Conservation (phyloP, 2,888 invertebrate species). For the Drosophila prostipennis region DNA sequence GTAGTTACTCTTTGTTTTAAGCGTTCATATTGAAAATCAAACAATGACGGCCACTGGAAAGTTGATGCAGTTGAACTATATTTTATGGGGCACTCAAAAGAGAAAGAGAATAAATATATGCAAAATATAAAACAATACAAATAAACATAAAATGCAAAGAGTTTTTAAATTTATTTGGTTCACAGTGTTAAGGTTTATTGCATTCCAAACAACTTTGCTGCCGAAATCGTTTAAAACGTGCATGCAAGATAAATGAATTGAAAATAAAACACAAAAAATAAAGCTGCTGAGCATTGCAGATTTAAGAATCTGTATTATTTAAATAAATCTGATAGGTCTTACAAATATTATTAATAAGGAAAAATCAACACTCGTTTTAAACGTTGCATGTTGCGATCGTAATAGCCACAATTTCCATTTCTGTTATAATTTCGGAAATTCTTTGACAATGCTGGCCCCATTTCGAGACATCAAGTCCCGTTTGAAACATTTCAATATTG, state of each 20-base stretch:
- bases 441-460: constrained; percentile 8
- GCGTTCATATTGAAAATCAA: constrained; percentile 44
- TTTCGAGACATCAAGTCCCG: constrained; percentile 10
- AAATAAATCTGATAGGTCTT: no score
- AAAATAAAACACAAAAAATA: background rate
- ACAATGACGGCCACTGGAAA: constrained; percentile 39
- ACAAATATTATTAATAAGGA: no score
- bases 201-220: constrained; percentile 15
- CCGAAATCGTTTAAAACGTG: background rate
- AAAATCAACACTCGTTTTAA: background rate
- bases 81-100: constrained; percentile 60
- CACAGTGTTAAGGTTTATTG: constrained; percentile 13
- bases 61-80: constrained; percentile 52
- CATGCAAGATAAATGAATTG: background rate
- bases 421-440: background rate
- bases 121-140: constrained; percentile 10
- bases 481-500: constrained; percentile 33
- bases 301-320: no score
- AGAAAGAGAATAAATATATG: constrained; percentile 10
- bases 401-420: background rate
- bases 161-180: constrained; percentile 24
- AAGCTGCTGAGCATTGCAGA: background rate
- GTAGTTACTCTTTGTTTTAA: constrained; percentile 35
- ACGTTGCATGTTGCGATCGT: background rate
- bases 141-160: constrained; percentile 7